Evolutionary conservation across 2,797 vertebrate species (phyloP).

Genomic region (Tokudaia muenninki): DNA sequence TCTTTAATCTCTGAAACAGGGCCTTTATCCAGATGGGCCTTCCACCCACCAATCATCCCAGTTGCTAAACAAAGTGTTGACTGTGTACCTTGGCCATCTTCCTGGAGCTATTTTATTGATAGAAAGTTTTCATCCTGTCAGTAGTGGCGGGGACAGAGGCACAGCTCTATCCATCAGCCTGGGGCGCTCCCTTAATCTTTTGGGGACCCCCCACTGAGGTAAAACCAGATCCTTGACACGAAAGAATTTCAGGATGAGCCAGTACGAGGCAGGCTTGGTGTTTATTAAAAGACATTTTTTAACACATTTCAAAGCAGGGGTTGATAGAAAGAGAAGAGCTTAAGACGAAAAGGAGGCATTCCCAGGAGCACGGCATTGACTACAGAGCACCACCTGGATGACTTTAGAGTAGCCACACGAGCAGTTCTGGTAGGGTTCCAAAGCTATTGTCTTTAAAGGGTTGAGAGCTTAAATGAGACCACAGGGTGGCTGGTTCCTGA

Average conservation of each 20-base stretch:
- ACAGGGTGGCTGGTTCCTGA: neutral
- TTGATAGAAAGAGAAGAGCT: neutral
- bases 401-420: neutral
- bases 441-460: neutral
- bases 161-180: neutral
- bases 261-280: neutral
- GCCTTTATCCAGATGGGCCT: neutral
- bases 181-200: neutral
- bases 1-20: neutral
- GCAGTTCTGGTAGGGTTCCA: neutral
- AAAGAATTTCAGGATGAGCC: neutral
- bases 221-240: neutral
- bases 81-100: neutral
- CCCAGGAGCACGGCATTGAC: neutral
- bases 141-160: neutral
- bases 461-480: neutral
- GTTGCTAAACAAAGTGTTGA: neutral
- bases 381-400: neutral
- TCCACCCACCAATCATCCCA: neutral
- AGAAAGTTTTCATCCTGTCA: neutral
- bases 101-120: neutral
- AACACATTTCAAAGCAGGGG: neutral
- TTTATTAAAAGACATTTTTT: slow-evolving; percentile 18
- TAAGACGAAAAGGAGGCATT: neutral
- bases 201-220: neutral